Base-by-base conservation (phyloP, 1,140 invertebrate species). In the Drosophila willistoni region DNA sequence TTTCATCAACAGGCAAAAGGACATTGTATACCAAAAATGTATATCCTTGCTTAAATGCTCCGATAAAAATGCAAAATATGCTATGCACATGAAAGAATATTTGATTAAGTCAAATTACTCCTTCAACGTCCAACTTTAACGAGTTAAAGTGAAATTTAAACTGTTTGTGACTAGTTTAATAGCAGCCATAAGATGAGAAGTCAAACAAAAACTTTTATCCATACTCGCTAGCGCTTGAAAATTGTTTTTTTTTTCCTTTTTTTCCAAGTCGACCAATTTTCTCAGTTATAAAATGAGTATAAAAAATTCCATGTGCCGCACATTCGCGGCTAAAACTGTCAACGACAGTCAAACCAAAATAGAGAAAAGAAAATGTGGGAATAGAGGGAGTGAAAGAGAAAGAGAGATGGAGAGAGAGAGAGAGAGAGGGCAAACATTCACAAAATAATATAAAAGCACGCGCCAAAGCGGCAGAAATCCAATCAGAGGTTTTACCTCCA, bases 401-500 rank as follows among this genome's bases (percentile, higher is more conserved):
- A 47, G 17, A 44, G 2, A 17, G 14, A 9, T 2, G 19, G 14
- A 3, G 44, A 7, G 17, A 19, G 44, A 19, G 44, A 19, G 17
- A 47, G n/a, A n/a, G 14, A 3, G 44, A 7, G 17, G 12, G 44
- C 9, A 19, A 10, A 19, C 19, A 22, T 13, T n/a, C 56, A 12
- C 41, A 44, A 51, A 79, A 68, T 71, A 68, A 47, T 34, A 36
- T 64, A 41, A 62, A 62, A 36, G 44, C 66, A 59, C 73, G 68
- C 67, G 68, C 67, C 67, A 74, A 85, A 67, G 69, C 36, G 66
- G 39, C 54, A 63, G 67, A 83, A 89, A 89, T 90, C 71, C 77
- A 90, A 89, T 90, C 84, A 89, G 47, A 59, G 73, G 64, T 71
- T 70, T 71, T 57, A 67, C 64, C 73, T 64, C 80, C 66, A 62